Base-by-base conservation (phyloP, 2,888 invertebrate species). In the Hyalella azteca region DNA sequence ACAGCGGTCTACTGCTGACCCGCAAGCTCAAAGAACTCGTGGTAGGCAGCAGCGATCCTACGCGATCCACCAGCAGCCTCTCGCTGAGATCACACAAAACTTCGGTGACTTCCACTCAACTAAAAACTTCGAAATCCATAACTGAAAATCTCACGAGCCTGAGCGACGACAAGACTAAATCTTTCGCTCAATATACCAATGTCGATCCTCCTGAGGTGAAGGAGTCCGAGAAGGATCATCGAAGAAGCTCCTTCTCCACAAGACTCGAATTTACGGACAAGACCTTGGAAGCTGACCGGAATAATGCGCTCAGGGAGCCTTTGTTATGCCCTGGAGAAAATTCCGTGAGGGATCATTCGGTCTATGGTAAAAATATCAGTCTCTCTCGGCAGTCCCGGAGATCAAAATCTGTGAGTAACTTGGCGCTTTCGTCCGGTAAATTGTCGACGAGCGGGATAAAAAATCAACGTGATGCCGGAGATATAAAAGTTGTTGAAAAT, bases 1-100 rank as follows among this genome's bases (percentile, higher is more conserved):
- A 83, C 79, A 83, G 83, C 75, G 83, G 83, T 19, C 80, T 83
- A 54, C 66, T 83, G n/a, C 79, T 83, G 32, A 83, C 81, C 36
- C 76, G 81, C 13, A 83, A 83, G 32, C 77, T 83, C 48, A 83
- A 83, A 60, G 83, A 83, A 75, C 77, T 83, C 36, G 76, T 83
- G 45, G 78, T 79, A 7, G 83, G 83, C 32, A 79, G 78, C 45
- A 54, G 60, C 40, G 41, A 41, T 19, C 26, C 29, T 26, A 15
- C 41, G 7, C 11, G 26, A n/a, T 36, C 36, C 13, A n/a, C 29
- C 29, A 66, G 66, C 29, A 36, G 66, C 36, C 66, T 29, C 36
- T 36, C 66, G n/a, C 9, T 66, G 9, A 66, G 36, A 29, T 36
- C n/a, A 29, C 36, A 32, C 36, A 32, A 36, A 36, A 66, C 36